Evolutionary conservation across 1,140 invertebrate species (phyloP).

Genomic region (Drosophila cardini): DNA sequence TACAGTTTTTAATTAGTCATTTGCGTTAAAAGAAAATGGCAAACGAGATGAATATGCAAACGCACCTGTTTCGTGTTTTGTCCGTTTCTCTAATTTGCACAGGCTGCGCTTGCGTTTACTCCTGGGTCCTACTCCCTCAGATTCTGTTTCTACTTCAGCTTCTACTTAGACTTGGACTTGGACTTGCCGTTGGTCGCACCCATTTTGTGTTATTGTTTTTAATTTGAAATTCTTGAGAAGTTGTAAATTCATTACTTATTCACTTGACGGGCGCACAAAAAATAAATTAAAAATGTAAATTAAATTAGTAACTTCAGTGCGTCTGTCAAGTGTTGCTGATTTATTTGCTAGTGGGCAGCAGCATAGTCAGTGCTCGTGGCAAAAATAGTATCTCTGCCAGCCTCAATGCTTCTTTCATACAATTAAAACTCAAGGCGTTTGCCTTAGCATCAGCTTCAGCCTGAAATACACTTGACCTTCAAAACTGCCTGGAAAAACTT

Average conservation of each 20-base stretch:
- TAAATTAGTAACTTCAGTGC: slow-evolving; percentile 83
- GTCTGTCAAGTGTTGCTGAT: slow-evolving; percentile 82
- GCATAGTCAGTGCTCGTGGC: neutral
- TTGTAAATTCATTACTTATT: slow-evolving; percentile 84
- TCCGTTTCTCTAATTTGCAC: slow-evolving; percentile 51
- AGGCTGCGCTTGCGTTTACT: slow-evolving; percentile 45
- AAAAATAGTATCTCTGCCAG: neutral
- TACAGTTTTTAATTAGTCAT: slow-evolving; percentile 81
- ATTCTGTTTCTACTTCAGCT: neutral
- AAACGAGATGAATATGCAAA: slow-evolving; percentile 69
- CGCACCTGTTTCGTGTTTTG: slow-evolving; percentile 71
- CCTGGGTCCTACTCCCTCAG: slow-evolving; percentile 1
- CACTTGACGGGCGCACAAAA: slow-evolving; percentile 72
- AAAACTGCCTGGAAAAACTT: slow-evolving; percentile 49
- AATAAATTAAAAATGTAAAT: slow-evolving; percentile 84
- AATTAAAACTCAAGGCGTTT: slow-evolving; percentile 40
- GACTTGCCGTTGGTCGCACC: slow-evolving; percentile 30
- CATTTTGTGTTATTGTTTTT: slow-evolving; percentile 82
- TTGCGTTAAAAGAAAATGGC: slow-evolving; percentile 50
- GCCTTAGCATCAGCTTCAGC: neutral
- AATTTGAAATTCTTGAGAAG: slow-evolving; percentile 83
- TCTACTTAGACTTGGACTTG: slow-evolving; percentile 3
- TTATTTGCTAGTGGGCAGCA: slow-evolving; percentile 69
- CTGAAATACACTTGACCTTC: slow-evolving; percentile 68
- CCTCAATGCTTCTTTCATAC: slow-evolving; percentile 1